Conservation (phyloP, 2,113 vertebrate genomes). For the Mellivora capensis region DNA sequence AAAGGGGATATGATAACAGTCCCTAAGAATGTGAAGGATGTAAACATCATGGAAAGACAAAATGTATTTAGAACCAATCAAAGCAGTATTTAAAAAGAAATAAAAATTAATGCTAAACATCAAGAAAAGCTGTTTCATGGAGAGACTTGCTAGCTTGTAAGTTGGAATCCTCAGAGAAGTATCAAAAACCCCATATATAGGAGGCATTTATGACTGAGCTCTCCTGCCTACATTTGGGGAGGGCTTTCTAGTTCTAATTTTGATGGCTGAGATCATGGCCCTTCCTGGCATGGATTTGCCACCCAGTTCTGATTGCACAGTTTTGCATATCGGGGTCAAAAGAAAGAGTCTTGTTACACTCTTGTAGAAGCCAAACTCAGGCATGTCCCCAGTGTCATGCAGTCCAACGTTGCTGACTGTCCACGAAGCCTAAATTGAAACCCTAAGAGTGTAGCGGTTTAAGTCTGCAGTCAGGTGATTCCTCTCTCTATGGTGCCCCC, state of each 20-base stretch:
- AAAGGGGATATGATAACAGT: slow-evolving; percentile 58
- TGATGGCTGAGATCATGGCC: slow-evolving; percentile 68
- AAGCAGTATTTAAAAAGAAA: slow-evolving; percentile 22
- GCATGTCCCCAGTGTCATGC: background rate
- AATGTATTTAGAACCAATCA: slow-evolving; percentile 25
- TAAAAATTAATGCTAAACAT: slow-evolving; percentile 10
- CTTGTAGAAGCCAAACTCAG: slow-evolving; percentile 20
- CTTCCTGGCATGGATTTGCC: slow-evolving; percentile 40
- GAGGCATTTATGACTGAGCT: background rate
- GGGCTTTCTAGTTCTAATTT: slow-evolving; percentile 67
- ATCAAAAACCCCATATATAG: background rate
- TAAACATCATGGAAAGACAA: slow-evolving; percentile 56
- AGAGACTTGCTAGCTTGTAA: background rate
- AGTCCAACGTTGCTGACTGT: background rate
- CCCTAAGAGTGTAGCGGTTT: background rate
- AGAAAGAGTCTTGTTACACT: slow-evolving; percentile 50
- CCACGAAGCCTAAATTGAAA: background rate
- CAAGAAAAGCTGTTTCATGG: slow-evolving; percentile 11
- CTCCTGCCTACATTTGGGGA: slow-evolving; percentile 9
- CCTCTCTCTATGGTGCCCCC: background rate
- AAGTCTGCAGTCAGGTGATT: background rate
- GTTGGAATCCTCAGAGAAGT: background rate
- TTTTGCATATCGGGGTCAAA: slow-evolving; percentile 57
- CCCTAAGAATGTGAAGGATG: slow-evolving; percentile 53
- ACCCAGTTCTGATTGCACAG: slow-evolving; percentile 52